Evolutionary conservation across 2,113 vertebrate species (phyloP).

Genomic region (Serilophus lunatus): DNA sequence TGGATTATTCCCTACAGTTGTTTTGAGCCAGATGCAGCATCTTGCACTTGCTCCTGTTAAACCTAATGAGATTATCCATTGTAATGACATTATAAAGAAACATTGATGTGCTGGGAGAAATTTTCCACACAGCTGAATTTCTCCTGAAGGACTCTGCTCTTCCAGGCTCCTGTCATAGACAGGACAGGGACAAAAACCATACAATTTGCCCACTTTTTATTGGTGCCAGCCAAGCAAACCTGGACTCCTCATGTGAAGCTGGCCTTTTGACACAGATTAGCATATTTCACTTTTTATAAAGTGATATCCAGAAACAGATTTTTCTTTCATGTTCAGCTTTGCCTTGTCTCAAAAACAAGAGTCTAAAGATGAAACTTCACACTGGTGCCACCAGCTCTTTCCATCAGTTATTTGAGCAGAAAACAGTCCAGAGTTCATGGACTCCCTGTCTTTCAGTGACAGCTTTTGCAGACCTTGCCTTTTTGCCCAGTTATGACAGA

Average conservation of each 20-base stretch:
- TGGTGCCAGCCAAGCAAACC: fast-evolving
- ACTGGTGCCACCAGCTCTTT: neutral
- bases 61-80: neutral
- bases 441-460: neutral
- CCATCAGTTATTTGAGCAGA: neutral
- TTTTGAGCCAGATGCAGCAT: neutral
- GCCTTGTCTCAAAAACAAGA: neutral
- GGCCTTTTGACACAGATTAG: neutral
- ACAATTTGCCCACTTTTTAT: neutral
- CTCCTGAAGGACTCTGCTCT: neutral
- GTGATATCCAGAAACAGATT: neutral
- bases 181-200: neutral
- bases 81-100: neutral
- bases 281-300: neutral
- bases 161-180: neutral
- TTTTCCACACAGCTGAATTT: neutral
- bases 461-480: neutral
- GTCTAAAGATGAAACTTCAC: neutral
- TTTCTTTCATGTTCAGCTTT: neutral
- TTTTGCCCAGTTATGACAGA: neutral
- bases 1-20: no score
- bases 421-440: neutral
- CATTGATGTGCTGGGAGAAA: neutral
- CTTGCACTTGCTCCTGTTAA: neutral
- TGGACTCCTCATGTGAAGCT: neutral